Conservation (phyloP, 2,113 vertebrate species). For the Tamias sibiricus region DNA sequence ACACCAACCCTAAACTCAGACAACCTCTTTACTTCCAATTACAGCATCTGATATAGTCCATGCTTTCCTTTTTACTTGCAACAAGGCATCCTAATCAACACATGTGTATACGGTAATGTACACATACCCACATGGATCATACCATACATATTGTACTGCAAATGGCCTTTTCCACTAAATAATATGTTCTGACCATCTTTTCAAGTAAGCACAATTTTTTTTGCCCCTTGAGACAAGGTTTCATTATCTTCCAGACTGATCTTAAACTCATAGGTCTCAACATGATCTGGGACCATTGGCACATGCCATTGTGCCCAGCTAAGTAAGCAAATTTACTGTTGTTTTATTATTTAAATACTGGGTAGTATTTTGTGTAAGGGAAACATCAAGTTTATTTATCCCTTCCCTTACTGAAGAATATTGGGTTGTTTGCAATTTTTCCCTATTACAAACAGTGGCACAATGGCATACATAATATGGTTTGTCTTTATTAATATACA, state of each 20-base stretch:
- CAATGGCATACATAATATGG: background rate
- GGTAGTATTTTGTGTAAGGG: background rate
- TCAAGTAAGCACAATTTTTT: background rate
- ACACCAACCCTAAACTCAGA: background rate
- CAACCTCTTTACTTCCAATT: background rate
- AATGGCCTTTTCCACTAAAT: constrained; percentile 24
- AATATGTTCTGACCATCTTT: background rate
- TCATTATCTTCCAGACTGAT: background rate
- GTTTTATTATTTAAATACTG: constrained; percentile 20
- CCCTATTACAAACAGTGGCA: background rate
- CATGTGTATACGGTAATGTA: background rate
- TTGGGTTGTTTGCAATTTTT: constrained; percentile 15
- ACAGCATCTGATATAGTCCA: background rate
- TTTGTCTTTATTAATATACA: background rate
- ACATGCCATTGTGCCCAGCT: background rate
- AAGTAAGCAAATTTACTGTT: background rate
- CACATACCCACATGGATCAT: background rate
- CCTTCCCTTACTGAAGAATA: background rate
- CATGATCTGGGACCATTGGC: background rate
- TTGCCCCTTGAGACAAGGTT: background rate
- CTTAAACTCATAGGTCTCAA: background rate
- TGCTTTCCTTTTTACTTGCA: background rate
- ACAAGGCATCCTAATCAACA: background rate
- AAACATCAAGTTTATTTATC: constrained; percentile 36
- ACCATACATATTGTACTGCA: background rate